phyloP scores from a whole-genome alignment of 2,113 vertebrate species.

The Rhabdomys dilectus region DNA sequence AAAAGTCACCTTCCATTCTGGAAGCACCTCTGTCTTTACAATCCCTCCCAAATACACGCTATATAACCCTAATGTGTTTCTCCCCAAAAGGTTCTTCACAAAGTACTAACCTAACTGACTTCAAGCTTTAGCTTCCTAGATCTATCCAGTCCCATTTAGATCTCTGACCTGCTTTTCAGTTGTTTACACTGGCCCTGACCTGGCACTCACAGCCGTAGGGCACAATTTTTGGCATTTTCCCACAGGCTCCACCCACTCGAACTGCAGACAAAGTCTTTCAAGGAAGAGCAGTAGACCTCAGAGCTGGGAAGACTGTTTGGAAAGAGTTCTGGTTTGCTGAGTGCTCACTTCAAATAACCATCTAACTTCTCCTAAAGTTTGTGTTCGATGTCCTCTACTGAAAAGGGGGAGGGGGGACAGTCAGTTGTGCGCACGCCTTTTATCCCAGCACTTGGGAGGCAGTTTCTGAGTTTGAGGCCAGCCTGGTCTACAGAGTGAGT shows the following conservation, averaged over 20 bases:
- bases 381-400: neutral
- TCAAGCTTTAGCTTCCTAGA: conserved; percentile 62
- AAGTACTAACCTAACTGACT: conserved; percentile 36
- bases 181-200: conserved; percentile 74
- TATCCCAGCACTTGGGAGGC: no score
- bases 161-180: conserved; percentile 68
- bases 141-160: conserved; percentile 41
- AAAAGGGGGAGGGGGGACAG: neutral
- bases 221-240: conserved; percentile 67
- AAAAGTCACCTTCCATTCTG: neutral
- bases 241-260: conserved; percentile 61
- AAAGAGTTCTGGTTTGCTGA: neutral
- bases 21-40: neutral
- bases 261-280: conserved; percentile 39
- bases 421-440: no score
- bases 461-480: no score
- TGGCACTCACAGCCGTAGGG: conserved; percentile 58
- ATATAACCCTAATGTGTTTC: conserved; percentile 2
- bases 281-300: conserved; percentile 49
- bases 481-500: no score
- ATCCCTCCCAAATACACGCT: neutral
- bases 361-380: neutral
- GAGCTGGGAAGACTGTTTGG: neutral
- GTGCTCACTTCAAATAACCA: neutral
- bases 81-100: neutral